Evolutionary conservation across 2,797 vertebrate species (phyloP).

Genomic region (Falco novaeseelandiae): DNA sequence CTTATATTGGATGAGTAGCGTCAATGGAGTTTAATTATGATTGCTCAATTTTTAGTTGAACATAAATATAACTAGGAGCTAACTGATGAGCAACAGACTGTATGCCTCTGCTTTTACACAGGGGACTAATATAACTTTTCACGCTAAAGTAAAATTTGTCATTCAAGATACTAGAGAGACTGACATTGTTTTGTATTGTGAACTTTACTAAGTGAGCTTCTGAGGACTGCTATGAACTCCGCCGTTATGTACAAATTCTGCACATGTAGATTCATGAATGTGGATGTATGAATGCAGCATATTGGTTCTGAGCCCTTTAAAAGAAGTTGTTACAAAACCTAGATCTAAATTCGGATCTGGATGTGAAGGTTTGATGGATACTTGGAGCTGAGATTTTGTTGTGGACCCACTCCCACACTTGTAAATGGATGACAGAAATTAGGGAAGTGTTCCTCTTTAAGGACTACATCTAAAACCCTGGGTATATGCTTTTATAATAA

Average conservation of each 20-base stretch:
- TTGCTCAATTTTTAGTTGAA: background rate
- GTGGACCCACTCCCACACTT: background rate
- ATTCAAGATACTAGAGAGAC: background rate
- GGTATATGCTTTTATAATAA: background rate
- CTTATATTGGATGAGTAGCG: background rate
- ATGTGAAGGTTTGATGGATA: background rate
- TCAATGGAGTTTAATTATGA: background rate
- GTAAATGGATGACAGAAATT: background rate
- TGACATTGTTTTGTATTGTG: background rate
- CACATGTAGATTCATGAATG: background rate
- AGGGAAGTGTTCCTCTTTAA: background rate
- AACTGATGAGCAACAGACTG: background rate
- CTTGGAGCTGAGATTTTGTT: background rate
- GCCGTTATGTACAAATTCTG: accelerated
- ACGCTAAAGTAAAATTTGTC: background rate
- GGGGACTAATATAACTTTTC: background rate
- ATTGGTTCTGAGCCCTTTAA: background rate
- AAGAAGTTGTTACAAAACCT: background rate
- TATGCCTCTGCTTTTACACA: background rate
- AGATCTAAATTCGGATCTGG: background rate
- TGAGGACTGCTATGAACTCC: background rate
- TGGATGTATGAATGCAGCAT: background rate
- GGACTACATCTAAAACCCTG: background rate
- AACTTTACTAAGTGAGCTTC: background rate
- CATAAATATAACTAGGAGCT: background rate